Base-by-base conservation (phyloP, 2,797 vertebrate genomes). In the Myotis myotis region DNA sequence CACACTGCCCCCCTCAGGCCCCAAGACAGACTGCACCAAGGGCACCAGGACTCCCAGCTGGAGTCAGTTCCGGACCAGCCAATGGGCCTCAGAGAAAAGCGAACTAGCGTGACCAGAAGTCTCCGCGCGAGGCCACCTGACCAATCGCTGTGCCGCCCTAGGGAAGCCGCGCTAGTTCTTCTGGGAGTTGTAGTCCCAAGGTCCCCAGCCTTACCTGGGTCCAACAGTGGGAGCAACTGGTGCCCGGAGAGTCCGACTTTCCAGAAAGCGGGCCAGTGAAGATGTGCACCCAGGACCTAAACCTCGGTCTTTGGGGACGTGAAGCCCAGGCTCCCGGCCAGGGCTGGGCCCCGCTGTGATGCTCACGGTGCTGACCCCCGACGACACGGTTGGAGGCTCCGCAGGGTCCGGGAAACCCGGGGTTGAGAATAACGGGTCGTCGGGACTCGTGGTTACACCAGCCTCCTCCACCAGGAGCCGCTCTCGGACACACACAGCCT, bases 261-360 rank as follows among this genome's bases (percentile, higher is more conserved):
- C 51, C 62, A 70, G 75, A 66, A 41, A 4, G 79, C 8, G 9
- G 5, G 22, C 3, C 13, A 19, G 8, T 25, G 25, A 11, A 12
- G 2, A 8, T 7, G 8, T 0, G 8, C 19, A 1, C 2, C 55
- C 47, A 64, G 5, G n/a, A n/a, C n/a, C 5, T 36, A 15, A 6
- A 11, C 28, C 2, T 4, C 19, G 15, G 15, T 51, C 11, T 70
- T 10, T 8, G 1, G 16, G 38, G 2, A 44, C 16, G 3, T 25
- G 23, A 8, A 33, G 53, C 36, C 28, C 28, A 33, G 16, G 22
- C 6, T 41, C 10, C 5, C 28, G 0, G 33, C 20, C 47, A 13
- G 19, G 47, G 28, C 0, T 28, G 2, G 36, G 7, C 1, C 10
- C 11, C n/a, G 44, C 44, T 47, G 44, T 47, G 10, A 11, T 12